Evolutionary conservation across 2,888 invertebrate species (phyloP).

Genomic region (Machimus rusticus): DNA sequence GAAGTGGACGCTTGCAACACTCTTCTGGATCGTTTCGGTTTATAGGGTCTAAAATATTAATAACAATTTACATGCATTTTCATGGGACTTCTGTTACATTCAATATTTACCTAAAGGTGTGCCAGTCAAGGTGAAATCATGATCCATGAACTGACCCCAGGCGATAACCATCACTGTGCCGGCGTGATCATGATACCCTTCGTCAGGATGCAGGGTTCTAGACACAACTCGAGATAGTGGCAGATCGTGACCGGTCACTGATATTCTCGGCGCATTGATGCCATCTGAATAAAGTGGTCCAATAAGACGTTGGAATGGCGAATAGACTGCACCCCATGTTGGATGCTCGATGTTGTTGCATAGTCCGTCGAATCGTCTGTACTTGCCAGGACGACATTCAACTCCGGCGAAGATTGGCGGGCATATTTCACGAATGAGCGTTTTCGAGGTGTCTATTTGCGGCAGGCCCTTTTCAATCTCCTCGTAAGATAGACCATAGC

Average conservation of each 20-base stretch:
- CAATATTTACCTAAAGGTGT: constrained; percentile 78
- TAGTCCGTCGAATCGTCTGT: constrained; percentile 84
- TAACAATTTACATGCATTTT: not conserved
- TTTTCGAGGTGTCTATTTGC: constrained; percentile 86
- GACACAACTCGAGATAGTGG: constrained; percentile 87
- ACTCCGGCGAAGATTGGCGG: constrained; percentile 88
- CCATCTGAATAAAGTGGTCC: constrained; percentile 86
- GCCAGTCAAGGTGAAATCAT: constrained; percentile 88
- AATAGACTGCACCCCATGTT: constrained; percentile 86
- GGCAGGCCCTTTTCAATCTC: constrained; percentile 89
- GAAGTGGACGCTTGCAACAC: constrained; percentile 83
- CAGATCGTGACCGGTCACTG: constrained; percentile 77
- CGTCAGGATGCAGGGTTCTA: constrained; percentile 90
- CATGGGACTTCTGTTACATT: constrained; percentile 25
- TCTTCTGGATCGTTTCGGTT: constrained; percentile 91
- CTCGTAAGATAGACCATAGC: constrained; percentile 83
- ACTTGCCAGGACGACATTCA: constrained; percentile 87
- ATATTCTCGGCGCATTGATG: constrained; percentile 82
- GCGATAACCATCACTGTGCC: constrained; percentile 89
- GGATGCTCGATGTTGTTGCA: constrained; percentile 90
- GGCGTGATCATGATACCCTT: constrained; percentile 92
- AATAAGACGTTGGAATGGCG: constrained; percentile 81
- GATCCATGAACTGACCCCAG: constrained; percentile 96
- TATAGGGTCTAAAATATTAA: constrained; percentile 74
- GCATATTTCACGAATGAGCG: constrained; percentile 84